phyloP scores from a whole-genome alignment of 2,797 vertebrate species.

The Microctenopoma steveboyesi region DNA sequence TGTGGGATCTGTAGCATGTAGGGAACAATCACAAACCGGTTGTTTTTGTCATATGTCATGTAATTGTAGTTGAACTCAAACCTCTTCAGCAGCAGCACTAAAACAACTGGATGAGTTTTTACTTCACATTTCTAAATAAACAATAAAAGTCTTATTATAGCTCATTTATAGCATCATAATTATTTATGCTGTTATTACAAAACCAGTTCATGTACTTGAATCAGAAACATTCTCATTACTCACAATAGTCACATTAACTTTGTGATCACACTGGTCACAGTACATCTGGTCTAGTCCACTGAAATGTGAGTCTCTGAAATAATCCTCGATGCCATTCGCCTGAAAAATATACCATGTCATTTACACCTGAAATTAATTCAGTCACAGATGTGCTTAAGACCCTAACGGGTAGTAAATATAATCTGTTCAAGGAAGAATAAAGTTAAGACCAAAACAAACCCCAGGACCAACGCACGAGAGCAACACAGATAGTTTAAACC shows the following conservation, averaged over 20 bases:
- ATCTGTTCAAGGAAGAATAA: slow-evolving; percentile 35
- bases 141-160: not conserved
- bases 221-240: slow-evolving; percentile 43
- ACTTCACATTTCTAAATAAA: slow-evolving; percentile 62
- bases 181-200: not conserved
- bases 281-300: slow-evolving; percentile 76
- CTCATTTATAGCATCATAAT: not conserved
- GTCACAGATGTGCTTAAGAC: too few species aligned
- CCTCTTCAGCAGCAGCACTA: slow-evolving; percentile 79
- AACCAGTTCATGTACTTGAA: not conserved
- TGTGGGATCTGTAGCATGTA: slow-evolving; percentile 40
- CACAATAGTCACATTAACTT: slow-evolving; percentile 70
- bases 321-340: slow-evolving; percentile 38
- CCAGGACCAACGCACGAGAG: too few species aligned
- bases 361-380: not conserved
- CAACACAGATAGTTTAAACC: too few species aligned
- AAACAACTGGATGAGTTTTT: slow-evolving; percentile 65
- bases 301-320: slow-evolving; percentile 45
- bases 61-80: slow-evolving; percentile 71
- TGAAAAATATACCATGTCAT: slow-evolving; percentile 18
- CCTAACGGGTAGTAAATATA: slow-evolving; percentile 56
- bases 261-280: slow-evolving; percentile 70
- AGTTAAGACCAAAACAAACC: not conserved
- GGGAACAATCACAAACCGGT: slow-evolving; percentile 54
- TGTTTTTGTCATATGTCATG: slow-evolving; percentile 74